Evolutionary conservation across 2,888 invertebrate species (phyloP).

Genomic region (Kryphioiulus occultus): DNA sequence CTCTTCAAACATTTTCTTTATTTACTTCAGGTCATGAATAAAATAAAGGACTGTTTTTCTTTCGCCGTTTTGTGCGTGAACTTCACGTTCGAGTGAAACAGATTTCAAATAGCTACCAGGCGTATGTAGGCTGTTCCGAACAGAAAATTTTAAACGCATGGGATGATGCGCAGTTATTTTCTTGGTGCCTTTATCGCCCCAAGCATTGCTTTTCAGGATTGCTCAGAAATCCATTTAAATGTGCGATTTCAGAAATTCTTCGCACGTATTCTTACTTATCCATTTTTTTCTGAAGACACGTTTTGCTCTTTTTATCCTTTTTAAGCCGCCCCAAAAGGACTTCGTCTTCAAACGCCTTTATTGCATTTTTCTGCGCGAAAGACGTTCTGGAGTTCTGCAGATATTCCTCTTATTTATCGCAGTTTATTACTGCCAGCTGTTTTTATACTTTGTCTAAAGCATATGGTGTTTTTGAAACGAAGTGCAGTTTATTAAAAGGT

Average conservation of each 20-base stretch:
- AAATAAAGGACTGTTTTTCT: not conserved
- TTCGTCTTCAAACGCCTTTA: slow-evolving; percentile 1
- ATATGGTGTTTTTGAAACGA: not conserved
- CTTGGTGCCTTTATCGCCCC: not conserved
- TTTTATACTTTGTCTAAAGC: not conserved
- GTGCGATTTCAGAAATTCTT: slow-evolving; percentile 23
- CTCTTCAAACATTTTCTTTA: not conserved
- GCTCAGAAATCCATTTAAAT: not conserved
- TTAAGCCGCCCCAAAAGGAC: not conserved
- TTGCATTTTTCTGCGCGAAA: not conserved
- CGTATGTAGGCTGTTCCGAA: slow-evolving; percentile 13
- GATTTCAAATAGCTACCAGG: slow-evolving; percentile 14
- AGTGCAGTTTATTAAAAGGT: no score
- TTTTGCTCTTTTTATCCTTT: slow-evolving; percentile 23
- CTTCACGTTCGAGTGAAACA: not conserved
- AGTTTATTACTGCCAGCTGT: not conserved
- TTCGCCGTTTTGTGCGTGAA: not conserved
- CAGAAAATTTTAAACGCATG: slow-evolving; percentile 12
- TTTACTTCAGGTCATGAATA: slow-evolving; percentile 13
- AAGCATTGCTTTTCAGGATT: not conserved
- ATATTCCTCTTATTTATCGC: not conserved
- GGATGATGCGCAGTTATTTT: slow-evolving; percentile 15
- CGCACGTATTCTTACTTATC: not conserved
- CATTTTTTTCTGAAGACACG: not conserved
- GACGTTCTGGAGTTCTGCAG: not conserved